Evolutionary conservation across 2,797 vertebrate species (phyloP).

Genomic region (Lerista edwardsae): DNA sequence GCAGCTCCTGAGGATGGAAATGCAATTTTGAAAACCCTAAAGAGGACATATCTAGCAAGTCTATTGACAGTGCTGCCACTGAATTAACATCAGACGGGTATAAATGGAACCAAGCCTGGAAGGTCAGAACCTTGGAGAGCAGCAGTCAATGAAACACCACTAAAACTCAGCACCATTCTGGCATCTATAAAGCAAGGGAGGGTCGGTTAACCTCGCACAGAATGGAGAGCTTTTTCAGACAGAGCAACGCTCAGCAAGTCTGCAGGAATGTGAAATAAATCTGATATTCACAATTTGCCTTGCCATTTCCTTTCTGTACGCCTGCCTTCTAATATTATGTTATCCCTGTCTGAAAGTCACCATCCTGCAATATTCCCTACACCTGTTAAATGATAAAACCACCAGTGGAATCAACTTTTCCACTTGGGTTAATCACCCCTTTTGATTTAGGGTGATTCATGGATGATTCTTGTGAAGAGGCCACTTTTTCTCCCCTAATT

Average conservation of each 20-base stretch:
- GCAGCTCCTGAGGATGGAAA: conserved; percentile 67
- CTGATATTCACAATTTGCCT: background rate
- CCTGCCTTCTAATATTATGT: background rate
- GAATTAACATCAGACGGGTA: background rate
- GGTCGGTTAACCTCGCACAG: background rate
- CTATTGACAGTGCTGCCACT: conserved; percentile 8
- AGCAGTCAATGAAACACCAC: background rate
- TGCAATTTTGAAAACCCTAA: conserved; percentile 73
- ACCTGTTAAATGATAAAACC: background rate
- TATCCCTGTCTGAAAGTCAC: background rate
- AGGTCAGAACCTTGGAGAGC: background rate
- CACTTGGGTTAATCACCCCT: background rate
- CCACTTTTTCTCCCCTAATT: too few relatives aligned
- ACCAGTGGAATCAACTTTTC: background rate
- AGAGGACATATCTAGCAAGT: conserved; percentile 55
- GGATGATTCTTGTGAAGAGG: background rate
- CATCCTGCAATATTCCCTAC: background rate
- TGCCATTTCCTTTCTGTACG: background rate
- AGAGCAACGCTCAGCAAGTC: background rate
- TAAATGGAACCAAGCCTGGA: background rate
- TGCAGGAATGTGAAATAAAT: background rate
- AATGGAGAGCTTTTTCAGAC: background rate
- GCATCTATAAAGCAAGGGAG: background rate
- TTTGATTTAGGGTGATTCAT: background rate
- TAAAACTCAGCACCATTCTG: background rate